Evolutionary conservation across 2,113 vertebrate species (phyloP).

Genomic region (Ptilonorhynchus violaceus): DNA sequence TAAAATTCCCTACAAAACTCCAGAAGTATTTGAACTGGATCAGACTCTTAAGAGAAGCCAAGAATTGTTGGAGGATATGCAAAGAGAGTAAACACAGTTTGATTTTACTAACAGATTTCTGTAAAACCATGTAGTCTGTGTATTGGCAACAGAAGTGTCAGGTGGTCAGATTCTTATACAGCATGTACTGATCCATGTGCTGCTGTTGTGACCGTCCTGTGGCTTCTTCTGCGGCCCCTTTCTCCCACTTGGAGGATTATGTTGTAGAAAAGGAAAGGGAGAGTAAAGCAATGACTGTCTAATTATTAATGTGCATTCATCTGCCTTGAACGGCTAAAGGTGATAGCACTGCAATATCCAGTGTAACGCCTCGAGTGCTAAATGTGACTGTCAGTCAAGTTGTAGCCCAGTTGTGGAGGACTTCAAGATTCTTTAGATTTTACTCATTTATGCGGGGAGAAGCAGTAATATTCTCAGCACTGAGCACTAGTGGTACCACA

Average conservation of each 20-base stretch:
- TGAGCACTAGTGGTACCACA: neutral
- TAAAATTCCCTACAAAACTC: neutral
- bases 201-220: neutral
- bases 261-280: neutral
- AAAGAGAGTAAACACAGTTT: neutral
- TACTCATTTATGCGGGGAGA: neutral
- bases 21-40: neutral
- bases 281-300: neutral
- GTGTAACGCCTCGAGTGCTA: neutral
- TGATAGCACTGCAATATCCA: neutral
- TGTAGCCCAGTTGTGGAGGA: neutral
- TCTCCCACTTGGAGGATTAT: neutral
- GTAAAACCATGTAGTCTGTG: neutral
- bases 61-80: neutral
- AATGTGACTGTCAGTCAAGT: neutral
- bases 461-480: neutral
- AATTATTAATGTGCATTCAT: neutral
- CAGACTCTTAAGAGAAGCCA: neutral
- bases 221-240: neutral
- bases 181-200: rapidly evolving
- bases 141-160: neutral
- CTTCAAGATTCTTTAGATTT: neutral
- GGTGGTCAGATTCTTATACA: neutral
- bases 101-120: neutral
- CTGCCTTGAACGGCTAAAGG: neutral